Evolutionary conservation across 2,797 vertebrate species (phyloP).

Genomic region (Coilia nasus): DNA sequence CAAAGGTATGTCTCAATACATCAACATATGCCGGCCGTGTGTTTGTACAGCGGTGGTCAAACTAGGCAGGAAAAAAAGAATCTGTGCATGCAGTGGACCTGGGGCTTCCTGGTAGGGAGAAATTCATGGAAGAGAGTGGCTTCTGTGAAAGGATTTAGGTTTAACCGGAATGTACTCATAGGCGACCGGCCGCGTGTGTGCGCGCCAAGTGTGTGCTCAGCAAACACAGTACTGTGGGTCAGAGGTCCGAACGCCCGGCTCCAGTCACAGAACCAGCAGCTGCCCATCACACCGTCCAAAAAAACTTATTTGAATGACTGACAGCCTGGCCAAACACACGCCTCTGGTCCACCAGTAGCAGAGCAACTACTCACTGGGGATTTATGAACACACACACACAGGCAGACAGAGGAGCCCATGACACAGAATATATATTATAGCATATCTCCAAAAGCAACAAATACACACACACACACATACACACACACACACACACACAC

Average conservation of each 20-base stretch:
- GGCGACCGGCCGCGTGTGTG: constrained; percentile 43
- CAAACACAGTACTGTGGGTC: constrained; percentile 61
- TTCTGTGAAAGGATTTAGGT: constrained; percentile 68
- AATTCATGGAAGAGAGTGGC: constrained; percentile 57
- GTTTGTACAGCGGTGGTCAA: neutral
- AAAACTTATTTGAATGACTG: neutral
- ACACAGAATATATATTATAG: too few species aligned
- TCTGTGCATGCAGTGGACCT: constrained; percentile 36
- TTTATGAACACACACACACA: neutral
- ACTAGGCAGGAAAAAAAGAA: constrained; percentile 27
- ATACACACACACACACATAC: neutral
- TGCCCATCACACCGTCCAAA: constrained; percentile 40
- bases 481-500: neutral
- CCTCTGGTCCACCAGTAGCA: too few species aligned
- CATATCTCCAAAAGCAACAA: neutral
- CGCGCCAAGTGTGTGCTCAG: constrained; percentile 65
- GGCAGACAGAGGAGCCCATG: neutral
- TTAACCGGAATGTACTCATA: constrained; percentile 64
- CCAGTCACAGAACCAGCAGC: constrained; percentile 29
- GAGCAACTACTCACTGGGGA: too few species aligned
- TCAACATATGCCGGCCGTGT: neutral
- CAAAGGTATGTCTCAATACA: neutral
- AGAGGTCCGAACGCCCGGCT: constrained; percentile 27
- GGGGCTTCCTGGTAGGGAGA: constrained; percentile 43
- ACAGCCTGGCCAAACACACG: neutral